These are phyloP conservation scores for Columba guinea DNA, from an alignment of 2,797 vertebrate species.

Conservation along the genomic window DNA sequence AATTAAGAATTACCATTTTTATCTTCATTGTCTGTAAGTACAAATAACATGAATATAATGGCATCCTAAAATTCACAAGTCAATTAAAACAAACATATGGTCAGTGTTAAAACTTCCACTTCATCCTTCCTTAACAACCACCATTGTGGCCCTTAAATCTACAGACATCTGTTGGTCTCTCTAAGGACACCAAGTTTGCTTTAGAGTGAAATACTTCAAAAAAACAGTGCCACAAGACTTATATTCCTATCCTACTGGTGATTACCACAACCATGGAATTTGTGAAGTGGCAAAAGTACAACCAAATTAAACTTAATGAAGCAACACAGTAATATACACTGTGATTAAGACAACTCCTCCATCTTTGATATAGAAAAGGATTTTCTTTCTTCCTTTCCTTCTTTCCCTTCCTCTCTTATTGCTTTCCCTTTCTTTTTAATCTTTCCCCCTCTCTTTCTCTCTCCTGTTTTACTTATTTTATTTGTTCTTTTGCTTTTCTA, in stretches of 20 bases:
- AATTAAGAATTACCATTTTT: slow-evolving; percentile 45
- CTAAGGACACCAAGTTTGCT: slow-evolving; percentile 14
- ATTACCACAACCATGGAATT: slow-evolving; percentile 20
- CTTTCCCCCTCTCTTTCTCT: not conserved
- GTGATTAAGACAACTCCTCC: not conserved
- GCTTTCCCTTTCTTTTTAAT: not conserved
- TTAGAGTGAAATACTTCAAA: not conserved
- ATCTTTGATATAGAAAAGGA: not conserved
- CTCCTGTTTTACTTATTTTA: not conserved
- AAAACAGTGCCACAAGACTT: not conserved
- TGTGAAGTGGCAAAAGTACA: slow-evolving; percentile 24
- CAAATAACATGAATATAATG: not conserved
- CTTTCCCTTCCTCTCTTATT: not conserved
- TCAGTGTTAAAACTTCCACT: slow-evolving; percentile 58
- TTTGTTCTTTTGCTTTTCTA: not conserved
- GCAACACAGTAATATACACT: not conserved
- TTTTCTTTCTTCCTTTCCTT: not conserved
- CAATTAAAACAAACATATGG: slow-evolving; percentile 48
- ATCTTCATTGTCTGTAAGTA: slow-evolving; percentile 6
- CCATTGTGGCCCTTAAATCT: slow-evolving; percentile 36
- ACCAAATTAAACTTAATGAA: slow-evolving; percentile 25
- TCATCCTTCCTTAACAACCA: slow-evolving; percentile 25
- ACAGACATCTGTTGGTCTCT: slow-evolving; percentile 27
- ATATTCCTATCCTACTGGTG: not conserved
- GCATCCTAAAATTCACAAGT: slow-evolving; percentile 23